Percentiles rank a stretch among this genome's conserved stretches.
Evolutionary conservation across 1,140 invertebrate genomes (phyloP).

Genomic region (Prorops nasuta): DNA sequence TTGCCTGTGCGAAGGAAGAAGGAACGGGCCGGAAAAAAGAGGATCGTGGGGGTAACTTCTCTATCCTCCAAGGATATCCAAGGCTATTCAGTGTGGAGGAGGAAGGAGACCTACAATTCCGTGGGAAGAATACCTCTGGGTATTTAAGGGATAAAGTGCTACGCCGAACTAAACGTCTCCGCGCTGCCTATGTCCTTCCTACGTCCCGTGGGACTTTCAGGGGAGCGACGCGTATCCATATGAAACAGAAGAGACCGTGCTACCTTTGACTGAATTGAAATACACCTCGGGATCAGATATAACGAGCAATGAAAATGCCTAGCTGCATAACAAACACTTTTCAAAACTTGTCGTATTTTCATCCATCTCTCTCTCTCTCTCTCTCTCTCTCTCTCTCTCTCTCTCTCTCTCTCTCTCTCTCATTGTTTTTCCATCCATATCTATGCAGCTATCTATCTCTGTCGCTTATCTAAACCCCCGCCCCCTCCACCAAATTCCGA

Average conservation of each 20-base stretch:
- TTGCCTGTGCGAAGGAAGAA: conserved; percentile 15
- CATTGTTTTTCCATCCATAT: no score
- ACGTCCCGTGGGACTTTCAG: neutral
- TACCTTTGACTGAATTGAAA: conserved; percentile 31
- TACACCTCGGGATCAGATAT: conserved; percentile 23
- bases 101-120: conserved; percentile 31
- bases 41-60: conserved; percentile 22
- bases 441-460: no score
- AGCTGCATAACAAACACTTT: no score
- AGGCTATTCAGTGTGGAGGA: conserved; percentile 21
- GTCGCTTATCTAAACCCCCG: no score
- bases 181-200: conserved; percentile 1
- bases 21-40: neutral
- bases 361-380: neutral
- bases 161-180: conserved; percentile 29
- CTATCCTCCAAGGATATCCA: conserved; percentile 32
- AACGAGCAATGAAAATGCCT: no score
- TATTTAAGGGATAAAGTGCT: conserved; percentile 38
- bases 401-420: no score
- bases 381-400: no score
- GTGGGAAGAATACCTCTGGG: conserved; percentile 38
- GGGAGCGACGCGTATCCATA: conserved; percentile 17
- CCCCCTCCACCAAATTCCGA: no score
- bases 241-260: conserved; percentile 25
- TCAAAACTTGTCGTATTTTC: no score